Conservation (phyloP, 2,888 invertebrate genomes). For the Drosophila rubida region DNA sequence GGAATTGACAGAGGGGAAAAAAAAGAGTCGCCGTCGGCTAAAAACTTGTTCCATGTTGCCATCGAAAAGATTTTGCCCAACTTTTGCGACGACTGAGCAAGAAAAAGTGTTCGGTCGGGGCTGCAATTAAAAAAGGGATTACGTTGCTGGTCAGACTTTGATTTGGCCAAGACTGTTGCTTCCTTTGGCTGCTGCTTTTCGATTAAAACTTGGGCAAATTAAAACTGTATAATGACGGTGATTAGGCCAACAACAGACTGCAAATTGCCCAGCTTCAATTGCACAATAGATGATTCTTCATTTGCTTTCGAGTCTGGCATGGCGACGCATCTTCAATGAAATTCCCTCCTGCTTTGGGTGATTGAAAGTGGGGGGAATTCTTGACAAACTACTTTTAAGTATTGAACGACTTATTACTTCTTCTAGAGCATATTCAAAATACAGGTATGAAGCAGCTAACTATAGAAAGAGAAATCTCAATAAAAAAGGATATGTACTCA, state of each 20-base stretch:
- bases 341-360: background rate
- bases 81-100: slow-evolving; percentile 29
- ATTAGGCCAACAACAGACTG: slow-evolving; percentile 63
- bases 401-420: too few species aligned
- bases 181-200: slow-evolving; percentile 43
- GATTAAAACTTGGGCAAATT: slow-evolving; percentile 77
- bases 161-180: slow-evolving; percentile 40
- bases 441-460: too few species aligned
- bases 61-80: slow-evolving; percentile 66
- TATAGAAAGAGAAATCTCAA: too few species aligned
- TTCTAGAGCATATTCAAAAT: too few species aligned
- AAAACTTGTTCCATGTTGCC: slow-evolving; percentile 58
- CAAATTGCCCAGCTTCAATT: slow-evolving; percentile 34
- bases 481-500: too few species aligned
- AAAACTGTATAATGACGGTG: slow-evolving; percentile 76
- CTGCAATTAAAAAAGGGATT: slow-evolving; percentile 80
- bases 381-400: too few species aligned
- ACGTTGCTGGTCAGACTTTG: slow-evolving; percentile 60
- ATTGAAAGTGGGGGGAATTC: background rate
- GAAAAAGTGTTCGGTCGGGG: slow-evolving; percentile 45
- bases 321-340: background rate
- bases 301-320: background rate
- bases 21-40: slow-evolving; percentile 55
- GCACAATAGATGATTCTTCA: slow-evolving; percentile 3
- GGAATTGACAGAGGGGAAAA: background rate